Base-by-base conservation (phyloP, 2,113 vertebrate species). In the Pelmatolapia mariae region DNA sequence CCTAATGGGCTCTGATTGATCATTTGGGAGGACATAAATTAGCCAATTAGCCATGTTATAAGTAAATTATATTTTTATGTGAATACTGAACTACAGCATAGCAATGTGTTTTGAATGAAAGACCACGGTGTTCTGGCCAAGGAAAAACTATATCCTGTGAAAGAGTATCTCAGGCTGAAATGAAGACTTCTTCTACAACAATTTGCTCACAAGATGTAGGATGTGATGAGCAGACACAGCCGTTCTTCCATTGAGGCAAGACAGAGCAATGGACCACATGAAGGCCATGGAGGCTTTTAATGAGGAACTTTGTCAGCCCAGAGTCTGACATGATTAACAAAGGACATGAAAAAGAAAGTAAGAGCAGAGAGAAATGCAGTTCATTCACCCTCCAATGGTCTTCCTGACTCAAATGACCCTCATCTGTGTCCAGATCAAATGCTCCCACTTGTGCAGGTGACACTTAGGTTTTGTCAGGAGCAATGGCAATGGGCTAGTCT, bases 261-360 rank as follows among this genome's bases (percentile, higher is more conserved):
- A 80, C 79, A 71, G 86, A 84, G 66, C 71, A 66, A 36, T 82
- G 50, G 83, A 43, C 57, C 29, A 68, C 85, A 61, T 63, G n/a
- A 68, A 88, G 45, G 73, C 81, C 84, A 22, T 1, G 33, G 24
- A 66, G 66, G 83, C 73, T 15, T 16, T 84, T 90, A 93, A 94
- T 92, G 86, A 93, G 90, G 80, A 78, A 82, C 71, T 87, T 56
- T 90, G 84, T 91, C 89, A 87, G 88, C 76, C 52, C 56, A 18
- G 57, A 68, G 80, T 90, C 81, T 81, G 85, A 83, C 87, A 87
- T 15, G 10, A 86, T 36, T 82, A 84, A 73, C 13, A 26, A 76
- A 80, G 53, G 81, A 68, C 89, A 89, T 86, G 82, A 88, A 91
- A 61, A 83, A 83, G 80, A 80, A 81, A 90, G 63, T 54, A 81